Evolutionary conservation across 2,113 vertebrate genomes (phyloP).

Genomic region (Peromyscus californicus): DNA sequence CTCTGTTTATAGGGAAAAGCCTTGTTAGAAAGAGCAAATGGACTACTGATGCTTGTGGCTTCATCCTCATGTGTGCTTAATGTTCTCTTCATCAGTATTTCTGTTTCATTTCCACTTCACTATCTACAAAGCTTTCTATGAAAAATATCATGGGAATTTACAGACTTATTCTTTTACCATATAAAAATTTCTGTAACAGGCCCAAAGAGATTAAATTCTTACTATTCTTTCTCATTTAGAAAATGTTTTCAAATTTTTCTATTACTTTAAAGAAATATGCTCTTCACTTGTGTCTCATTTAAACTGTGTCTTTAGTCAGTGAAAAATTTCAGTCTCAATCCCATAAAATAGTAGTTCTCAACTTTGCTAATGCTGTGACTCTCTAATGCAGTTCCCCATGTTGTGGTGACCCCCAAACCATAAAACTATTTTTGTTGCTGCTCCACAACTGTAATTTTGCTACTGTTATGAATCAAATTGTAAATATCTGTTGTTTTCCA

Average conservation of each 20-base stretch:
- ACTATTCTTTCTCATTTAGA: conserved; percentile 19
- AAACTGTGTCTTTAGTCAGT: not conserved
- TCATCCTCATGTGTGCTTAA: not conserved
- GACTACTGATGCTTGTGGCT: not conserved
- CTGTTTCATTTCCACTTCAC: not conserved
- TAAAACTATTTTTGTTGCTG: too few relatives aligned
- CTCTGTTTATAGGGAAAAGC: conserved; percentile 40
- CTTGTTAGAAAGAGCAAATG: conserved; percentile 40
- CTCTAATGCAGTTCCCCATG: too few relatives aligned
- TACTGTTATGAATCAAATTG: too few relatives aligned
- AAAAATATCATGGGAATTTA: conserved; percentile 44
- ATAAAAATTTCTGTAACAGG: not conserved
- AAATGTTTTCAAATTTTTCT: conserved; percentile 16
- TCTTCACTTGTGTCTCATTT: not conserved
- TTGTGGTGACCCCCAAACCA: too few relatives aligned
- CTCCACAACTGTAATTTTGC: too few relatives aligned
- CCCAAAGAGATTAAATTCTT: conserved; percentile 1
- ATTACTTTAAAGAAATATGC: not conserved
- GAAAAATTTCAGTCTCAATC: not conserved
- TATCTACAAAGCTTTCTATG: not conserved
- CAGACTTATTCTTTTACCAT: not conserved
- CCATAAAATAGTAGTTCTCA: not conserved
- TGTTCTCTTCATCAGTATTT: not conserved
- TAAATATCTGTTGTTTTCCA: too few relatives aligned
- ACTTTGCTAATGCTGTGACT: not conserved